Conservation (phyloP, 30 jellyfish, hydroid and myxozoan species). For the Hydractinia echinata region DNA sequence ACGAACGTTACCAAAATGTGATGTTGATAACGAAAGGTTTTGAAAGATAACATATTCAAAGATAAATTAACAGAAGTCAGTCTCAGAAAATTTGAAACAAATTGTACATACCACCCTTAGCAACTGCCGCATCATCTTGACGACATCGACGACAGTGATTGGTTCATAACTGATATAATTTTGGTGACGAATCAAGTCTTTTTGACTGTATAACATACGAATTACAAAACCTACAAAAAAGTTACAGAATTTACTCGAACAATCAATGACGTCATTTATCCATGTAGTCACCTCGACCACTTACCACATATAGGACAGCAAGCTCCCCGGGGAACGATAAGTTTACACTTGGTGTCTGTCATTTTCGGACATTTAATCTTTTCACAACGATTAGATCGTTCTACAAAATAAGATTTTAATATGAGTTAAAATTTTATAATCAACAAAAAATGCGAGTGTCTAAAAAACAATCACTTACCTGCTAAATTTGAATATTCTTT, state of each 20-base stretch:
- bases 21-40: too few relatives aligned
- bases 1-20: too few relatives aligned
- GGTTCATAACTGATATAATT: conserved; percentile 53
- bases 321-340: conserved; percentile 50
- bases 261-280: too few relatives aligned
- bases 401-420: not conserved
- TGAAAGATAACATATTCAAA: too few relatives aligned
- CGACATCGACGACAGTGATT: conserved; percentile 43
- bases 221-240: conserved; percentile 49
- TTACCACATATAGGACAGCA: conserved; percentile 86
- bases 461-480: not conserved
- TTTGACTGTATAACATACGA: conserved; percentile 62
- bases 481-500: not conserved
- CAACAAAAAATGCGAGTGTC: not conserved
- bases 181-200: conserved; percentile 44
- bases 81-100: too few relatives aligned
- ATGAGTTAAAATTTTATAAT: not conserved
- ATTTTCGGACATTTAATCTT: conserved; percentile 37
- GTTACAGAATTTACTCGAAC: not conserved
- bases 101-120: conserved; percentile 45
- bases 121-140: conserved; percentile 45
- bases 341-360: conserved; percentile 17
- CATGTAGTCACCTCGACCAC: not conserved
- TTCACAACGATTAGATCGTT: conserved; percentile 47
- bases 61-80: too few relatives aligned